phyloP scores from a whole-genome alignment of 2,113 vertebrate species.

The Hyaena hyaena region DNA sequence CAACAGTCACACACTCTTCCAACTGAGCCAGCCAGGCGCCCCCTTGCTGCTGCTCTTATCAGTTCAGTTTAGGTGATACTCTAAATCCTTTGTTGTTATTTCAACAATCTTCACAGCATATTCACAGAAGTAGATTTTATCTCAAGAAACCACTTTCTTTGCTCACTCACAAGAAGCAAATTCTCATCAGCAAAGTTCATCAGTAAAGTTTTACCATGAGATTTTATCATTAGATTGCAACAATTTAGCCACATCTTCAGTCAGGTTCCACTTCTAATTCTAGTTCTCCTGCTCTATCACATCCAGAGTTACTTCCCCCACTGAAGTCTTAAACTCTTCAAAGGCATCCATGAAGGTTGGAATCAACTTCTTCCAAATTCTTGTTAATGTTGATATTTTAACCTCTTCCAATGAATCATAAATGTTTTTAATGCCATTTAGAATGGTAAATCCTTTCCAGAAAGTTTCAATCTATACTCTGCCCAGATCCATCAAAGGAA shows the following conservation, averaged over 20 bases:
- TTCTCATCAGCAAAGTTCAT: not conserved
- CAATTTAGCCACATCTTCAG: not conserved
- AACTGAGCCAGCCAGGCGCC: not conserved
- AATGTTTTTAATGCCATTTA: not conserved
- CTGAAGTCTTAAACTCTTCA: not conserved
- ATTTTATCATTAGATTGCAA: not conserved
- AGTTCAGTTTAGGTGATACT: not conserved
- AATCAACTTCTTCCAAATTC: not conserved
- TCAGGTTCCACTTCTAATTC: not conserved
- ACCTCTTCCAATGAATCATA: not conserved
- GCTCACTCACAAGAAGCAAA: not conserved
- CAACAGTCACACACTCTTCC: not conserved
- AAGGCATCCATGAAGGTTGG: not conserved
- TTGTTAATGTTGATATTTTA: not conserved
- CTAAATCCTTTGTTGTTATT: not conserved
- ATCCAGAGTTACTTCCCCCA: not conserved
- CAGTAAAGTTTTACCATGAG: not conserved
- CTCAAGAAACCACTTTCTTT: not conserved
- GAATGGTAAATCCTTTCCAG: not conserved
- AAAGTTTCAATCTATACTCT: not conserved
- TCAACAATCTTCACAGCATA: not conserved
- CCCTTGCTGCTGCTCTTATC: not conserved
- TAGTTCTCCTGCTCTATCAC: not conserved
- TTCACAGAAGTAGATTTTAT: not conserved
- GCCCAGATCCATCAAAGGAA: not conserved